Conservation (phyloP, 2,113 vertebrate species). For the Stercorarius parasiticus region DNA sequence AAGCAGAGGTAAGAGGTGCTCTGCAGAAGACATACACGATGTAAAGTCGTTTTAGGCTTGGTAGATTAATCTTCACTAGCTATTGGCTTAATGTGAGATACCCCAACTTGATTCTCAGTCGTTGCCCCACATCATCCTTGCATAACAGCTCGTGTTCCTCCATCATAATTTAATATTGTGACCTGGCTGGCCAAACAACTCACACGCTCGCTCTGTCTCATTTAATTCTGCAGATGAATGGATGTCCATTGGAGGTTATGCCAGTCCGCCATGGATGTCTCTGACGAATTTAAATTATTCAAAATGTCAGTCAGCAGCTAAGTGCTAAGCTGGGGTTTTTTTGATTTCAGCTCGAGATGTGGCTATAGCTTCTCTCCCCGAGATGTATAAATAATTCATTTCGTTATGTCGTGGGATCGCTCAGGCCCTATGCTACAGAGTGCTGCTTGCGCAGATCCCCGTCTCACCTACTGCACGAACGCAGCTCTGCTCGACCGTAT, state of each 20-base stretch:
- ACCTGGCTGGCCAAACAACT: background rate
- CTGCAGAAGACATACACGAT: background rate
- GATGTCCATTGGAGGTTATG: background rate
- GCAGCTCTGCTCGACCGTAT: background rate
- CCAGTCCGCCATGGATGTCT: background rate
- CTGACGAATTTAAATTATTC: background rate
- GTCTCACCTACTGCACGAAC: background rate
- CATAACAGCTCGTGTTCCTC: background rate
- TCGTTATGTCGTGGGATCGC: background rate
- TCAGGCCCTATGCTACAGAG: background rate
- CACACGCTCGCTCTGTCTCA: rapidly evolving
- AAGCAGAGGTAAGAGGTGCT: background rate
- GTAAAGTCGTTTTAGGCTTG: background rate
- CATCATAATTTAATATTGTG: background rate
- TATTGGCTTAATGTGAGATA: background rate
- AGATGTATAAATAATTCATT: conserved; percentile 3
- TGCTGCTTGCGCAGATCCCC: background rate
- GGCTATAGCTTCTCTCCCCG: background rate
- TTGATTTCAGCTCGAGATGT: background rate
- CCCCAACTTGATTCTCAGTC: background rate
- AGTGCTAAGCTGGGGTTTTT: background rate
- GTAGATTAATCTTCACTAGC: background rate
- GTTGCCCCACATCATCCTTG: background rate
- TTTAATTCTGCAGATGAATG: background rate
- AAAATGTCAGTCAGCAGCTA: background rate